A percentile compares a stretch with the other conserved stretches of the same genome.
Evolutionary conservation across 2,797 vertebrate genomes (phyloP).

Genomic region (Hippocampus kuda): DNA sequence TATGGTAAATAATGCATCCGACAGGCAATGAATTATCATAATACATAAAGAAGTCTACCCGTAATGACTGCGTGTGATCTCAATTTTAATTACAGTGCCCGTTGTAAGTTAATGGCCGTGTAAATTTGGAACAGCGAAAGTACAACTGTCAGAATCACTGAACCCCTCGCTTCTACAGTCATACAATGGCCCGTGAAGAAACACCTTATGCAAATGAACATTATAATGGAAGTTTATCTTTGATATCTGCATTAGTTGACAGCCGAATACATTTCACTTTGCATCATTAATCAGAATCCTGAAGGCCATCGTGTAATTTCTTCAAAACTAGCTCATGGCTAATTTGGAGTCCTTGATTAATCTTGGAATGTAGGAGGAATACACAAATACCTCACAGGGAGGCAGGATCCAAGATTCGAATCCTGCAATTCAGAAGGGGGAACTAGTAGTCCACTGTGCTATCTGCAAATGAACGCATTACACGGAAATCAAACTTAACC

Average conservation of each 20-base stretch:
- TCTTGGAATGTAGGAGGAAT: too few species aligned
- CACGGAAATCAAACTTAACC: not conserved
- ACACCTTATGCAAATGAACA: constrained; percentile 20
- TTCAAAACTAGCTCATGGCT: too few species aligned
- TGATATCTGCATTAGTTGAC: constrained; percentile 13
- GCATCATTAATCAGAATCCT: constrained; percentile 5
- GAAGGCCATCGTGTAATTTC: not conserved
- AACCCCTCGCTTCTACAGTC: constrained; percentile 9
- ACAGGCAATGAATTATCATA: not conserved
- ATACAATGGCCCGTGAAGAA: constrained; percentile 19
- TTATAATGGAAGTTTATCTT: constrained; percentile 21
- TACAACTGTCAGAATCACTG: constrained; percentile 22
- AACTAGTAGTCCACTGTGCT: not conserved
- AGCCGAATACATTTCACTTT: constrained; percentile 7
- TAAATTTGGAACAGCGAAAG: constrained; percentile 19
- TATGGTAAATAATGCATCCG: not conserved
- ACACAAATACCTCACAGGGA: too few species aligned
- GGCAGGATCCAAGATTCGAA: not conserved
- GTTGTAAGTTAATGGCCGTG: constrained; percentile 9
- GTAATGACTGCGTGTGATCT: not conserved
- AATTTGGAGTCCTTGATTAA: too few species aligned
- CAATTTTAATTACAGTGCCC: constrained; percentile 6
- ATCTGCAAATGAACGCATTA: not conserved
- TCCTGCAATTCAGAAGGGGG: too few species aligned
- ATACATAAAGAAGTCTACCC: not conserved